Conservation (phyloP, 2,888 invertebrate species). For the Podabrus alpinus region DNA sequence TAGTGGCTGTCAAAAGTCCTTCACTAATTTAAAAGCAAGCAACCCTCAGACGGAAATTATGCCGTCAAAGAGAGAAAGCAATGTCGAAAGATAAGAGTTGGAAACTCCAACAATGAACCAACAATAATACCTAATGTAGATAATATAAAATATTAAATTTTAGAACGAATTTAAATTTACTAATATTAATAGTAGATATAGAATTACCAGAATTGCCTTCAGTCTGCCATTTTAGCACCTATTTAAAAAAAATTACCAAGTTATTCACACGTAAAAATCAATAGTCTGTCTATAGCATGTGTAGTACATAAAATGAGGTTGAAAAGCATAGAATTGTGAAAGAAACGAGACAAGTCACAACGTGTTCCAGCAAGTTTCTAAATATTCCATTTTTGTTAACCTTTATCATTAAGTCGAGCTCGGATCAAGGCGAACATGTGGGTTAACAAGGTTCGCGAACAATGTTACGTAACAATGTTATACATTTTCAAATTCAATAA, state of each 20-base stretch:
- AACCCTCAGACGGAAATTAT: not conserved
- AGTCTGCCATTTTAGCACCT: too few relatives aligned
- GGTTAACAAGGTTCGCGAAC: too few relatives aligned
- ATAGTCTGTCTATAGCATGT: not conserved
- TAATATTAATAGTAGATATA: too few relatives aligned
- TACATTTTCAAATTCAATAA: too few relatives aligned
- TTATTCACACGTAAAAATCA: not conserved
- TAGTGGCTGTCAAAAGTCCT: not conserved
- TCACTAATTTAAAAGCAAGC: not conserved
- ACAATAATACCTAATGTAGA: not conserved
- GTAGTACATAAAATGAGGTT: not conserved
- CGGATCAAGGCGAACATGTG: too few relatives aligned
- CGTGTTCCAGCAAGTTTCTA: not conserved
- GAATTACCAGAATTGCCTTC: not conserved
- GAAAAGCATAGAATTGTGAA: not conserved
- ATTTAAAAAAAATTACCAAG: not conserved
- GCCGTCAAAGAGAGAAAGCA: not conserved
- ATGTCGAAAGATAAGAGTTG: not conserved
- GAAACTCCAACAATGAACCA: not conserved
- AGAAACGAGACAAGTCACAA: not conserved
- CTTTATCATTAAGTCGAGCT: not conserved
- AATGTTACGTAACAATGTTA: too few relatives aligned
- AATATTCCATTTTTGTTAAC: not conserved
- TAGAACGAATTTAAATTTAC: too few relatives aligned
- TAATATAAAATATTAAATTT: too few relatives aligned